Conservation (phyloP, 2,113 vertebrate genomes). For the Rhinopomastus cyanomelas region DNA sequence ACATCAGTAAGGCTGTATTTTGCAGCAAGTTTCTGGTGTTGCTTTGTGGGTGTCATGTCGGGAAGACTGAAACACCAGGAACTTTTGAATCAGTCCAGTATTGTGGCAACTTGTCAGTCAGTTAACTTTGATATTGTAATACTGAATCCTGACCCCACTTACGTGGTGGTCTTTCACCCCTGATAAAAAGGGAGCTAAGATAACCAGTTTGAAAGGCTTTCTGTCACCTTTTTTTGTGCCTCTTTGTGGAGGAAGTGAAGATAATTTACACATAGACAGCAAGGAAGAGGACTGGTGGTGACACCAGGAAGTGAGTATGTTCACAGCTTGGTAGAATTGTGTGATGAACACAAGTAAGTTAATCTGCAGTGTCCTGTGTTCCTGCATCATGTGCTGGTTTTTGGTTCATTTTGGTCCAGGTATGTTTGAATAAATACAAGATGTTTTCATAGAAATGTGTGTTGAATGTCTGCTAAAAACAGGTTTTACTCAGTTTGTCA, state of each 20-base stretch:
- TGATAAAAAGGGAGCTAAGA: not conserved
- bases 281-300: not conserved
- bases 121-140: not conserved
- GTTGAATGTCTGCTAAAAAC: conserved; percentile 59
- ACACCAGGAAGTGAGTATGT: not conserved
- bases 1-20: not conserved
- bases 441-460: conserved; percentile 35
- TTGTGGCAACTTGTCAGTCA: not conserved
- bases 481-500: conserved; percentile 81
- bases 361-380: not conserved
- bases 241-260: not conserved
- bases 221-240: not conserved
- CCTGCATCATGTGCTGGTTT: not conserved
- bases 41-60: not conserved
- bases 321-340: not conserved
- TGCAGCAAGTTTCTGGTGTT: not conserved
- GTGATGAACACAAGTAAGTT: not conserved
- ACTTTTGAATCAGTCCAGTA: not conserved
- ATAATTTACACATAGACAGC: not conserved
- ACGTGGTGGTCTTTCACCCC: not conserved
- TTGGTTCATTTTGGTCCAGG: not conserved
- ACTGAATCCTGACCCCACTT: not conserved
- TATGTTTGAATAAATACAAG: not conserved
- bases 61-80: not conserved
- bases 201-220: not conserved